phyloP scores from a whole-genome alignment of 1,140 invertebrate genomes.

The Drosophila nikananu region DNA sequence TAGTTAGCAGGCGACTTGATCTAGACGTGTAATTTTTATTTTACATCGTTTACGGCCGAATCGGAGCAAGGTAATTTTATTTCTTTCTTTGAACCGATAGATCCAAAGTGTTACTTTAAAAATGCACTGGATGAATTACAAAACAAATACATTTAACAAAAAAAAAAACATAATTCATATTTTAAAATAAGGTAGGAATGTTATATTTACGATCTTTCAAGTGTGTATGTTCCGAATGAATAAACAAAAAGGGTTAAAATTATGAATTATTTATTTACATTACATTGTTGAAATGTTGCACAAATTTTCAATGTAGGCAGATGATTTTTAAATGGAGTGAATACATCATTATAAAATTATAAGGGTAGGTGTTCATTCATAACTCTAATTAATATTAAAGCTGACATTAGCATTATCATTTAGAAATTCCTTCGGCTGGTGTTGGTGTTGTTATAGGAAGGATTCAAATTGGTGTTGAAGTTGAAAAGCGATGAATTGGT shows the following conservation, averaged over 20 bases:
- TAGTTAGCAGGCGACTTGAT: background rate
- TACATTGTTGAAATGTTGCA: constrained; percentile 35
- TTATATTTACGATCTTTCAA: background rate
- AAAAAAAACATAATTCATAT: background rate
- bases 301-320: constrained; percentile 24
- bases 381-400: constrained; percentile 9
- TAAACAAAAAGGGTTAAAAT: background rate
- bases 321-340: background rate
- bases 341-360: constrained; percentile 13
- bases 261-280: constrained; percentile 36
- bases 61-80: background rate
- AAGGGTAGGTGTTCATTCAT: constrained; percentile 1
- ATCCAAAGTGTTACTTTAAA: background rate
- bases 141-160: background rate
- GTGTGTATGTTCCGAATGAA: constrained; percentile 1
- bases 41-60: background rate
- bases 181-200: background rate
- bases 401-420: background rate
- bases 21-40: background rate
- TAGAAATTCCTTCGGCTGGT: constrained; percentile 27
- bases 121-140: background rate
- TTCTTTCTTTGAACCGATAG: background rate
- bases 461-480: constrained; percentile 37
- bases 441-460: constrained; percentile 22
- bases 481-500: constrained; percentile 17